Evolutionary conservation across 2,797 vertebrate species (phyloP), one percentile per base, ranked within the genome.

Genomic region (Pseudomugil tenellus): DNA sequence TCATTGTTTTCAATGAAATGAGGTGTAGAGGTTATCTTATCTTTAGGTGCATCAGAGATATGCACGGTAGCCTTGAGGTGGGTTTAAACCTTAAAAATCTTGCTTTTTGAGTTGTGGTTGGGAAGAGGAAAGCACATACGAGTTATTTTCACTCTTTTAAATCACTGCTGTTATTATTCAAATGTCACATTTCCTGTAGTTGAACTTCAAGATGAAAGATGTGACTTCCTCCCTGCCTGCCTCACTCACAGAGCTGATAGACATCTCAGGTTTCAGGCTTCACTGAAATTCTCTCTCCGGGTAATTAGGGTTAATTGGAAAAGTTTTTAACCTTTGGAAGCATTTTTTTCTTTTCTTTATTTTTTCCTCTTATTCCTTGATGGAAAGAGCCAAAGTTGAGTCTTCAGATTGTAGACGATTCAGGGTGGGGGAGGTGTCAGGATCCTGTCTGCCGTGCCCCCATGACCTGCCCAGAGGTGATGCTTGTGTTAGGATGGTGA

Each of bases 251-350:
- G 69, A 81, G 58, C 81, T 87, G 92, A 87, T 83, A 90, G 76
- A 84, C 89, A 81, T 91, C 92, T 94, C 92, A 81, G 78, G 84
- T 94, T 94, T 85, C 93, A 81, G 67, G 85, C 73, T 77, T 90
- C 76, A 75, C 72, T 92, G 84, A 91, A 90, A 90, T 80, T 79
- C 84, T 82, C 80, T 74, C 73, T 91, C 84, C 71, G 80, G 71
- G 84, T 93, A 94, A 94, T 94, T 87, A 92, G 90, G 93, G 93
- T 94, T 93, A 94, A 94, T 93, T 93, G 88, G 85, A 87, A 84
- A 87, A 56, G 74, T 85, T 93, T 93, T 91, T 87, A 87, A 90
- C 89, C 90, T 81, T 58, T 67, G 63, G 79, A 83, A 85, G 76
- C 26, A 29, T 84, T 85, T 84, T 72, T 74, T 28, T 63, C 31